phyloP scores from a whole-genome alignment of 2,113 vertebrate species.

The Hassar affinis region DNA sequence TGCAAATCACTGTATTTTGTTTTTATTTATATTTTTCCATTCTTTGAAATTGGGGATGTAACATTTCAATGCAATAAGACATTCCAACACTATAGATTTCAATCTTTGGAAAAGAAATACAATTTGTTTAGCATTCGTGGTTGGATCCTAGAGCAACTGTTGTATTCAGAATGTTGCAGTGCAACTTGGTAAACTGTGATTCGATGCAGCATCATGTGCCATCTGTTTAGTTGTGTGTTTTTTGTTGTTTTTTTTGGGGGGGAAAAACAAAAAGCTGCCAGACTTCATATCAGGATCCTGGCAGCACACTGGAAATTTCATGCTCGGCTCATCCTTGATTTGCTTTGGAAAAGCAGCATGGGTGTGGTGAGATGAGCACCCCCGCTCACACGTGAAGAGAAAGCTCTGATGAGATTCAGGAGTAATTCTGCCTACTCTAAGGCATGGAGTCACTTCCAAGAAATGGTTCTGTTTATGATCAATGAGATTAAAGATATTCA shows the following conservation, averaged over 20 bases:
- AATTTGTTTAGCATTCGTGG: background rate
- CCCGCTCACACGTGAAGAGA: background rate
- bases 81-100: background rate
- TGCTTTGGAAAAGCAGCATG: background rate
- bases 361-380: slow-evolving; percentile 10
- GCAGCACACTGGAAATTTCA: slow-evolving; percentile 18
- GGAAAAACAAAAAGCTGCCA: slow-evolving; percentile 39
- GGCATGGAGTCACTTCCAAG: background rate
- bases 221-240: slow-evolving; percentile 7
- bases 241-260: background rate
- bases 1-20: too few species aligned
- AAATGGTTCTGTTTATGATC: background rate
- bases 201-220: slow-evolving; percentile 18
- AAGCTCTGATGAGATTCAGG: background rate
- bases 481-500: background rate
- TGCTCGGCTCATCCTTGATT: background rate
- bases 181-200: slow-evolving; percentile 28
- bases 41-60: too few species aligned
- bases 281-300: slow-evolving; percentile 17
- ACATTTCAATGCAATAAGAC: background rate
- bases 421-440: background rate
- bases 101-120: background rate
- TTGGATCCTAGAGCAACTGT: slow-evolving; percentile 15
- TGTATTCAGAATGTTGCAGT: slow-evolving; percentile 12
- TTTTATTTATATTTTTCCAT: too few species aligned